phyloP scores from a whole-genome alignment of 2,888 invertebrate species.

The Anticlea derivata region DNA sequence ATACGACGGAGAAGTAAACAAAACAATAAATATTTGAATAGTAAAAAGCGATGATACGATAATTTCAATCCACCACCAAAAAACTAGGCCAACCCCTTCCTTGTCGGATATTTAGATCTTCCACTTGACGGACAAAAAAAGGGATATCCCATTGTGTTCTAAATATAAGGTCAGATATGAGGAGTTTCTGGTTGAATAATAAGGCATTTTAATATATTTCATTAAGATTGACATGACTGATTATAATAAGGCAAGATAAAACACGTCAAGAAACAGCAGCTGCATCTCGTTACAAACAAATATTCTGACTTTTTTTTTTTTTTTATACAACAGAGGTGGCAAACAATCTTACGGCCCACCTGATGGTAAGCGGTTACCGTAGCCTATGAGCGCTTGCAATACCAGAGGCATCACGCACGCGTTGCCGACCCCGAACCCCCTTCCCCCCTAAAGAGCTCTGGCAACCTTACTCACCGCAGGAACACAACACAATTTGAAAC shows the following conservation, averaged over 20 bases:
- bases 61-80: constrained; percentile 61
- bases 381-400: too few species aligned
- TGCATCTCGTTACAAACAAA: constrained; percentile 1
- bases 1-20: constrained; percentile 50
- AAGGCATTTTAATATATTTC: constrained; percentile 78
- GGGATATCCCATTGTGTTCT: constrained; percentile 69
- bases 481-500: too few species aligned
- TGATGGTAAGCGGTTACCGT: too few species aligned
- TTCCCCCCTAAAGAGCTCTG: too few species aligned
- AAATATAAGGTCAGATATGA: constrained; percentile 65
- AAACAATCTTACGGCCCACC: too few species aligned
- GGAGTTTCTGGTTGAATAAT: constrained; percentile 77
- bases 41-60: constrained; percentile 67
- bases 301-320: too few species aligned
- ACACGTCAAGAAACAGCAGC: constrained; percentile 2
- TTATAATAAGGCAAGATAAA: constrained; percentile 53
- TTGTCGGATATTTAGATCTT: constrained; percentile 70
- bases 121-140: constrained; percentile 70
- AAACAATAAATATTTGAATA: constrained; percentile 57
- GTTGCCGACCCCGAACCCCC: too few species aligned
- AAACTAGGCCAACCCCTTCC: constrained; percentile 74
- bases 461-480: too few species aligned
- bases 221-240: constrained; percentile 81
- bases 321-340: too few species aligned
- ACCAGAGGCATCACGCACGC: too few species aligned